Evolutionary conservation across 2,113 vertebrate genomes (phyloP), one percentile per base, ranked within the genome.

Genomic region (Gymnarchus niloticus): DNA sequence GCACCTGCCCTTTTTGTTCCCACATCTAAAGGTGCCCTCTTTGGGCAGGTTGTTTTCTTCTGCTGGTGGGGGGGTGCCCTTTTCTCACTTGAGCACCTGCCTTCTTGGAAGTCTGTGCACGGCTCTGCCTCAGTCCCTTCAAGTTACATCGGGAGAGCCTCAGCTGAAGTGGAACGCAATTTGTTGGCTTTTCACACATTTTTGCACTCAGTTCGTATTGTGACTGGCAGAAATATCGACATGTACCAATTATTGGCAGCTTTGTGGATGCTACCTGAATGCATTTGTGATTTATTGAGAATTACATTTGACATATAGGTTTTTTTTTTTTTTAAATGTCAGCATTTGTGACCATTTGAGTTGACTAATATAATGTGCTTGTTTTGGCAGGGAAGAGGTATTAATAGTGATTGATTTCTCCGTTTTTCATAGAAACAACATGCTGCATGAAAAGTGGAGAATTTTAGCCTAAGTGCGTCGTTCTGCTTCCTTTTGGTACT

Each of bases 341-440:
- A 82, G 49, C 25, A 33, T 33, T 56, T 57, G 56, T 21, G 9
- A 17, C 12, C 6, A 6, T 52, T 28, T 56, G 25, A 37, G 28
- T 3, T 7, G 23, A 54, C 25, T 33, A 82, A 52, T 52, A 54
- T 52, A 81, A 52, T 33, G 12, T 25, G 46, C 49, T 8, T 37
- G 6, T 52, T 54, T 19, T 37, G 51, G n/a, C 51, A 33, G 80
- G 51, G 51, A 82, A 56, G 25, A n/a, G 25, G 1, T 37, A 54
- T 82, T 82, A 82, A 56, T 54, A 17, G 80, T 37, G 25, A 82
- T 56, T 54, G 51, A 56, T 82, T 82, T 82, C 25, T 54, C 28
- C 2, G 6, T 49, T 49, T 21, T 80, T 49, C 6, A n/a, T 49
- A 9, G 46, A 1, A 80, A 80, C n/a, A 69, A 33, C 5, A 6